Conservation (phyloP, 2,888 invertebrate species). For the Calliphora vomitoria region DNA sequence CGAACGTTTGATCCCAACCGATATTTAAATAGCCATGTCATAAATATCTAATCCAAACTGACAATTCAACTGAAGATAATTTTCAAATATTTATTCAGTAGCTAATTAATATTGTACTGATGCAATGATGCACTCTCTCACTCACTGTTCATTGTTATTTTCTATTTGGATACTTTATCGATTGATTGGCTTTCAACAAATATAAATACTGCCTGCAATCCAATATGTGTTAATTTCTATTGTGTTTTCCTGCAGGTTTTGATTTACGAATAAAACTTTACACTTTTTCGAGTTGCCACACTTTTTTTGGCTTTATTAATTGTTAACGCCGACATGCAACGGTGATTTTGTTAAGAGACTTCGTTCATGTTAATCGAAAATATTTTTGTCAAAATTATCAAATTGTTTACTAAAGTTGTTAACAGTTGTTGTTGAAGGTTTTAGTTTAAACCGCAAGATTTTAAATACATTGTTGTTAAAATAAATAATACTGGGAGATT, state of each 20-base stretch:
- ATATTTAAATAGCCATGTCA: slow-evolving; percentile 61
- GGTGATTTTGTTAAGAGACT: slow-evolving; percentile 52
- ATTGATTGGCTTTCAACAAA: slow-evolving; percentile 81
- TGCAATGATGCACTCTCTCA: no score
- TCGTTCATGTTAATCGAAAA: background rate
- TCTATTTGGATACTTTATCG: slow-evolving; percentile 82
- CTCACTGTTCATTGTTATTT: slow-evolving; percentile 33
- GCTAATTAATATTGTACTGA: slow-evolving; percentile 15
- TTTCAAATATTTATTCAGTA: slow-evolving; percentile 63
- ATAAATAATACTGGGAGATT: background rate
- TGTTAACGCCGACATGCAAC: slow-evolving; percentile 60
- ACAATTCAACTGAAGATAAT: background rate
- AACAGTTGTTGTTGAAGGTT: slow-evolving; percentile 16
- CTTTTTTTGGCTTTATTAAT: slow-evolving; percentile 66
- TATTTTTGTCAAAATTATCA: slow-evolving; percentile 40
- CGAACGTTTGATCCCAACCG: slow-evolving; percentile 59
- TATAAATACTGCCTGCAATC: slow-evolving; percentile 78
- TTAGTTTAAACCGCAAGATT: slow-evolving; percentile 20
- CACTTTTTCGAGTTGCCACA: slow-evolving; percentile 61
- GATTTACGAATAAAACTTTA: background rate
- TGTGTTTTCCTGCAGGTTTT: background rate
- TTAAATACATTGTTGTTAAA: slow-evolving; percentile 23
- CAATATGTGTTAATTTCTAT: slow-evolving; percentile 17
- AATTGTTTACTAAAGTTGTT: slow-evolving; percentile 51
- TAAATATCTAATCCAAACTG: slow-evolving; percentile 12